phyloP scores from a whole-genome alignment of 2,888 invertebrate species.

The Heteromyza rotundicornis region DNA sequence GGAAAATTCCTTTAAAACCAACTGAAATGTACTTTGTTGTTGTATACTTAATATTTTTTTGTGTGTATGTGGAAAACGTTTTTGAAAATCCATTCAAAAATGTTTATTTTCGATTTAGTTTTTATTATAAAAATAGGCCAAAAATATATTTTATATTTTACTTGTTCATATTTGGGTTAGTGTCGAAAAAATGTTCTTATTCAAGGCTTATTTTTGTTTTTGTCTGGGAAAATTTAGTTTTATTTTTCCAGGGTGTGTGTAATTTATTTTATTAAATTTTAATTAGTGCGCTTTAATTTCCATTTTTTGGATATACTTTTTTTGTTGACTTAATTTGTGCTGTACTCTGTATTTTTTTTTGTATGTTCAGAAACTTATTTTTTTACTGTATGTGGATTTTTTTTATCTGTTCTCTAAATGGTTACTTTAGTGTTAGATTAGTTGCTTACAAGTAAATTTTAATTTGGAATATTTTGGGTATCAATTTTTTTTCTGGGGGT shows the following conservation, averaged over 20 bases:
- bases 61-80: too few relatives aligned
- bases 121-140: slow-evolving; percentile 58
- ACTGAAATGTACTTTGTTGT: too few relatives aligned
- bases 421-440: slow-evolving; percentile 33
- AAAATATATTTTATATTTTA: slow-evolving; percentile 46
- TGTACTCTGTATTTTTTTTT: slow-evolving; percentile 20
- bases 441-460: slow-evolving; percentile 28
- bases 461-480: slow-evolving; percentile 3
- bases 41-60: too few relatives aligned
- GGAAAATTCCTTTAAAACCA: too few relatives aligned
- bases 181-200: background rate
- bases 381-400: slow-evolving; percentile 22
- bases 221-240: slow-evolving; percentile 8
- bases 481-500: slow-evolving; percentile 3
- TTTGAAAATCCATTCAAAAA: too few relatives aligned
- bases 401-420: slow-evolving; percentile 22
- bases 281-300: slow-evolving; percentile 33
- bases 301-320: slow-evolving; percentile 10
- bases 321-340: slow-evolving; percentile 20
- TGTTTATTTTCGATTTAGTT: too few relatives aligned
- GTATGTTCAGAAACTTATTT: slow-evolving; percentile 18
- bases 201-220: slow-evolving; percentile 23
- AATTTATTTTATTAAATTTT: too few relatives aligned
- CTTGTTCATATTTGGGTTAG: slow-evolving; percentile 16
- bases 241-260: slow-evolving; percentile 27